Evolutionary conservation across 2,113 vertebrate genomes (phyloP), one percentile per base, ranked within the genome.

Genomic region (Tupaia tana): DNA sequence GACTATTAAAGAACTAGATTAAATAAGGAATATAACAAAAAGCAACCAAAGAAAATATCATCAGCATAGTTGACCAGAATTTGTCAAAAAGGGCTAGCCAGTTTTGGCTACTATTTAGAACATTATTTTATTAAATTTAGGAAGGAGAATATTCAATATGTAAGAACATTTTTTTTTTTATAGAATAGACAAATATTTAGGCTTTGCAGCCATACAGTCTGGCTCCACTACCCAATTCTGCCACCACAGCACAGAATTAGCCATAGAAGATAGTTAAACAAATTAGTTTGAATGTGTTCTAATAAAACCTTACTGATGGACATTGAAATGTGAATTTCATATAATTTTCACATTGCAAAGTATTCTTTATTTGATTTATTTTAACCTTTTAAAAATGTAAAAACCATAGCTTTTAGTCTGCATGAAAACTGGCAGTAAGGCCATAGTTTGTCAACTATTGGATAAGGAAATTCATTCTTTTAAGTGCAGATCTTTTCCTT

Each of bases 91-190:
- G 96, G 97, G 97, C 89, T 96, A 97, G 74, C 91, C 91, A 98
- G 95, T 90, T 98, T 97, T 93, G 96, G 94, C 93, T 96, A 98
- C 95, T 97, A 73, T 87, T 96, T 97, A 96, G 94, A 54, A 97
- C 6, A 97, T 58, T 84, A 97, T 69, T 97, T 63, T 79, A 96
- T 90, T 97, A 63, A 95, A 94, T 15, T 19, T 89, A 96, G 81
- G 70, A 95, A 96, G 92, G 66, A 0, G 15, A 81, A 84, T 89
- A 59, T 96, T 92, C 91, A 93, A 29, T 69, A 96, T 79, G 6
- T 95, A 67, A 85, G 95, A 94, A 61, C 85, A 90, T 15, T 83
- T 84, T 77, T 54, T 81, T 25, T 83, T 22, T 52, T 74, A 92
- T 73, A 7, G 13, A 43, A 43, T 79, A 96, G 70, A 63, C 10